Evolutionary conservation across 2,113 vertebrate species (phyloP), one percentile per base, ranked within the genome.

Genomic region (Dryoscopus gambensis): DNA sequence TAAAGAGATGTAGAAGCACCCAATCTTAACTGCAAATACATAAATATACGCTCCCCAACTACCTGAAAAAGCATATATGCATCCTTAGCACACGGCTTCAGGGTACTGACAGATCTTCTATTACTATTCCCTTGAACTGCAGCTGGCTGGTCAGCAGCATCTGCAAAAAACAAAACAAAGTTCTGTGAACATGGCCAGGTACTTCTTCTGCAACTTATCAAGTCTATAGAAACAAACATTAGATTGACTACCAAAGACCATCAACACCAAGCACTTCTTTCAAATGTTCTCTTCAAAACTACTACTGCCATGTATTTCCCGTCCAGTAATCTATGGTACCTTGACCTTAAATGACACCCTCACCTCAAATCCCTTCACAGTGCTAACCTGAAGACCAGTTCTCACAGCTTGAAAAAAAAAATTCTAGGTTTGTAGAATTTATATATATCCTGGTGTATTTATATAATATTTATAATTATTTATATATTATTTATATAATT

Each of bases 51-150:
- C 39, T 63, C 37, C 35, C 37, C 55, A 96, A 79, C 67, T 98
- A 99, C 99, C 99, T 99, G 99, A 96, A 99, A 99, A 90, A 99
- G 98, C 99, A 99, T 99, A 96, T 99, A 99, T 20, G 99, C 99
- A 76, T 99, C 99, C 98, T 99, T 99, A 87, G 99, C 99, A 96
- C 99, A 99, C 42, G 99, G 99, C 92, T 98, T 99, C 95, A 99
- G 98, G 3, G 99, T 99, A 84, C 98, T 99, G 95, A 99, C 98
- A 67, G 99, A 99, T 79, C 99, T 98, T 91, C 99, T 98, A 97
- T 99, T 99, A 97, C 99, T 99, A 90, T 99, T 99, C 84, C 98
- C 99, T 96, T 99, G 99, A 83, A 99, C 95, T 59, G 98, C 97
- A 73, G 98, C 97, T 73, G 98, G 98, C 33, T 99, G 98, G 71